A percentile compares a stretch with the other conserved stretches of the same genome.
Conservation (phyloP, 92 coral and sea anemone species). For the Meandrina meandrites region DNA sequence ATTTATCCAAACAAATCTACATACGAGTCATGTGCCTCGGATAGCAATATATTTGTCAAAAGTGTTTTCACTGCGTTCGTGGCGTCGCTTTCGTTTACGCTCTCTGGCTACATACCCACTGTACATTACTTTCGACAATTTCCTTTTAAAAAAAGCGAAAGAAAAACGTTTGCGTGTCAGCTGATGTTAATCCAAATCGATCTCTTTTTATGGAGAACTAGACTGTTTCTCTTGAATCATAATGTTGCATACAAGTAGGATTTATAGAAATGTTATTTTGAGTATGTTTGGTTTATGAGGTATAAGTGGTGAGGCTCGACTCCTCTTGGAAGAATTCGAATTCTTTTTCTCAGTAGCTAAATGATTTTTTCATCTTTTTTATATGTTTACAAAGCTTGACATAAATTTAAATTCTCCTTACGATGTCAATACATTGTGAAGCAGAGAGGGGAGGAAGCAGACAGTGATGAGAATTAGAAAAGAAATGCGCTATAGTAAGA, state of each 20-base stretch:
- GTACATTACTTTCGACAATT: background rate
- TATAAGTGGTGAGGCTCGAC: background rate
- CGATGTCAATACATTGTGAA: background rate
- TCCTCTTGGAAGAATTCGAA: background rate
- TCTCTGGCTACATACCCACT: background rate
- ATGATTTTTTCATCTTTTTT: too few species aligned
- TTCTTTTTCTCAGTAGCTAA: background rate
- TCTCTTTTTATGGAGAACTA: background rate
- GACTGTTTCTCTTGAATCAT: background rate
- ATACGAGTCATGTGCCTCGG: background rate
- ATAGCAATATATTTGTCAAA: background rate
- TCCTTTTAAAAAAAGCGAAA: background rate
- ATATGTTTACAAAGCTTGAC: background rate
- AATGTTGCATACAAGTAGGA: background rate
- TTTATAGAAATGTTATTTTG: background rate
- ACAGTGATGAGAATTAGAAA: too few species aligned
- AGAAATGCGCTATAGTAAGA: background rate
- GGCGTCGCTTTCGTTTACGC: background rate
- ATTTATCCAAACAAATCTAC: background rate
- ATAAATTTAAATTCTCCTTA: too few species aligned
- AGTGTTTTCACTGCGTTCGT: background rate
- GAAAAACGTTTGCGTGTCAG: background rate
- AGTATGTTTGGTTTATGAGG: background rate
- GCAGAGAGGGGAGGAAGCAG: too few species aligned
- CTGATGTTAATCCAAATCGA: background rate